Evolutionary conservation across 2,888 invertebrate species (phyloP).

Genomic region (Agelastica alni): DNA sequence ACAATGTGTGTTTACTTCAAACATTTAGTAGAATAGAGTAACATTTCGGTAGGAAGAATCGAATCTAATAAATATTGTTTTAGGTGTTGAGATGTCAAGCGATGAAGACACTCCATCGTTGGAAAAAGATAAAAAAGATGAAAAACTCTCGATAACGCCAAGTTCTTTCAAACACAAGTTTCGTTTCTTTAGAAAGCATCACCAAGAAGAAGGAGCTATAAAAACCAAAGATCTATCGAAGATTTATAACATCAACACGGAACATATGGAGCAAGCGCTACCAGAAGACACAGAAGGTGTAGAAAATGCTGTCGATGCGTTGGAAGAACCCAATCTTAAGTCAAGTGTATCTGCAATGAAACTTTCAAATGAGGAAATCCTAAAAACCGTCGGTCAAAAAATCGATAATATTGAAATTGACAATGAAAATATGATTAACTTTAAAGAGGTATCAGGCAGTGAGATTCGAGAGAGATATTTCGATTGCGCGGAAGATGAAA

Average conservation of each 20-base stretch:
- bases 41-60: too few relatives aligned
- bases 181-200: constrained; percentile 37
- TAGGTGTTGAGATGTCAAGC: constrained; percentile 59
- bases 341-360: constrained; percentile 3
- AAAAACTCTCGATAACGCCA: constrained; percentile 20
- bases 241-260: constrained; percentile 51
- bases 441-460: constrained; percentile 40
- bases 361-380: constrained; percentile 31
- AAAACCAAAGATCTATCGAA: constrained; percentile 44
- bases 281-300: constrained; percentile 46
- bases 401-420: constrained; percentile 45
- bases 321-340: constrained; percentile 42
- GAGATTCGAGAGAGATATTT: constrained; percentile 38
- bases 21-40: too few relatives aligned
- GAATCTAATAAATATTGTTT: too few relatives aligned
- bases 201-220: constrained; percentile 43
- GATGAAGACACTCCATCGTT: constrained; percentile 53
- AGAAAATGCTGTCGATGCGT: constrained; percentile 52
- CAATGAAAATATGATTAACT: constrained; percentile 40
- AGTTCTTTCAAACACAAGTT: constrained; percentile 42
- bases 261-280: constrained; percentile 44
- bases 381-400: constrained; percentile 38
- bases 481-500: constrained; percentile 28
- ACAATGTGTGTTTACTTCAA: too few relatives aligned
- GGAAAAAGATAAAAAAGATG: constrained; percentile 44